Evolutionary conservation across 2,797 vertebrate genomes (phyloP).

Genomic region (Enteromius argenteus): DNA sequence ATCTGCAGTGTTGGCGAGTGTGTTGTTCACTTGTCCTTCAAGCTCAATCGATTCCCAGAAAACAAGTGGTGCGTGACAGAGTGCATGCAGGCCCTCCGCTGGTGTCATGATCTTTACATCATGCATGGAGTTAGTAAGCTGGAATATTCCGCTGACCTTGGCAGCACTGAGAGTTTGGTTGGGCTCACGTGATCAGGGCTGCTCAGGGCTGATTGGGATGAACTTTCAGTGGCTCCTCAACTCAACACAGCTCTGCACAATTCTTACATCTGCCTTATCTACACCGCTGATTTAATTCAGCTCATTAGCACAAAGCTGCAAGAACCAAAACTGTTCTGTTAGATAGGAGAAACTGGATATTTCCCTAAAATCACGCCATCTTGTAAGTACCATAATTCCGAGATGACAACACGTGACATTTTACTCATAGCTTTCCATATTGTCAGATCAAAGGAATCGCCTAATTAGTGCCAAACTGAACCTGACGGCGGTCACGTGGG

Average conservation of each 20-base stretch:
- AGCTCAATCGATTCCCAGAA: constrained; percentile 43
- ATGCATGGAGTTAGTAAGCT: constrained; percentile 33
- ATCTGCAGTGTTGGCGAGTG: background rate
- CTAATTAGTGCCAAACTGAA: too few species aligned
- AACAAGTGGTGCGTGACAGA: background rate
- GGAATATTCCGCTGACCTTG: constrained; percentile 48
- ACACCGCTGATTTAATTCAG: background rate
- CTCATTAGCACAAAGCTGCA: background rate
- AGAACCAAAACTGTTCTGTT: background rate
- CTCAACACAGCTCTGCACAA: background rate
- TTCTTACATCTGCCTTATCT: background rate
- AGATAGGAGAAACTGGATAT: background rate
- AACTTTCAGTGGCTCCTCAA: background rate
- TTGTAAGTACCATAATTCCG: too few species aligned
- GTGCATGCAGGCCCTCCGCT: constrained; percentile 15
- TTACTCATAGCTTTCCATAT: too few species aligned
- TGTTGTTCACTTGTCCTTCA: constrained; percentile 32
- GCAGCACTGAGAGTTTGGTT: background rate
- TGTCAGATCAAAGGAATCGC: too few species aligned
- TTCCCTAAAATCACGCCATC: background rate
- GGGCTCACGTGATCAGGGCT: background rate
- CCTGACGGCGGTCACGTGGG: too few species aligned
- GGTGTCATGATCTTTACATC: constrained; percentile 46
- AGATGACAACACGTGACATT: too few species aligned
- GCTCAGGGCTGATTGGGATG: background rate